Evolutionary conservation across 2,888 invertebrate species (phyloP).

Genomic region (Drosophila picticornis): DNA sequence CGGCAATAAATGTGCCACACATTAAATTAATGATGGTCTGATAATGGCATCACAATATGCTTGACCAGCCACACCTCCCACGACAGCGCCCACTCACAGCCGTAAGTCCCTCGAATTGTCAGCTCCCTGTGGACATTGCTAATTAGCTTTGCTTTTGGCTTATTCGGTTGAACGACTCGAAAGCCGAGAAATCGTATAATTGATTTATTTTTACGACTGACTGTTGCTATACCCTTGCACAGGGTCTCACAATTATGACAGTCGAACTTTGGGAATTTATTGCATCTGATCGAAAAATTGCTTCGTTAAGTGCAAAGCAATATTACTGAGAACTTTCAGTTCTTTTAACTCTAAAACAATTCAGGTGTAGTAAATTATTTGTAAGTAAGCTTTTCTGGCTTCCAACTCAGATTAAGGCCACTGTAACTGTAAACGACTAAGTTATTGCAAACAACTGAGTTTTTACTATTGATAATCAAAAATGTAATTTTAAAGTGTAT

Average conservation of each 20-base stretch:
- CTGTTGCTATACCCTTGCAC: constrained; percentile 13
- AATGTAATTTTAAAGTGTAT: constrained; percentile 1
- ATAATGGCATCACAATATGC: constrained; percentile 65
- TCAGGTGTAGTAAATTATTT: not conserved
- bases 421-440: not conserved
- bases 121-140: constrained; percentile 31
- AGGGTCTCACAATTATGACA: not conserved
- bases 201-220: constrained; percentile 55
- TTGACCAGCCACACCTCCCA: constrained; percentile 41
- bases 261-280: not conserved
- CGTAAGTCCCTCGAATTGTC: not conserved
- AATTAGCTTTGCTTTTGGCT: constrained; percentile 54
- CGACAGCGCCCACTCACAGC: not conserved
- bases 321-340: not conserved
- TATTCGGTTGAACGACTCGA: constrained; percentile 22
- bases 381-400: not conserved
- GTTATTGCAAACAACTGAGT: not conserved
- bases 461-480: not conserved
- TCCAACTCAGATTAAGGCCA: not conserved
- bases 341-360: not conserved
- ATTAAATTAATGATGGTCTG: constrained; percentile 76
- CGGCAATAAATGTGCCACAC: constrained; percentile 73
- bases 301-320: not conserved
- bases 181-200: constrained; percentile 51
- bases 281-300: not conserved